phyloP scores from a whole-genome alignment of 2,113 vertebrate species.

The Xiphophorus maculatus region DNA sequence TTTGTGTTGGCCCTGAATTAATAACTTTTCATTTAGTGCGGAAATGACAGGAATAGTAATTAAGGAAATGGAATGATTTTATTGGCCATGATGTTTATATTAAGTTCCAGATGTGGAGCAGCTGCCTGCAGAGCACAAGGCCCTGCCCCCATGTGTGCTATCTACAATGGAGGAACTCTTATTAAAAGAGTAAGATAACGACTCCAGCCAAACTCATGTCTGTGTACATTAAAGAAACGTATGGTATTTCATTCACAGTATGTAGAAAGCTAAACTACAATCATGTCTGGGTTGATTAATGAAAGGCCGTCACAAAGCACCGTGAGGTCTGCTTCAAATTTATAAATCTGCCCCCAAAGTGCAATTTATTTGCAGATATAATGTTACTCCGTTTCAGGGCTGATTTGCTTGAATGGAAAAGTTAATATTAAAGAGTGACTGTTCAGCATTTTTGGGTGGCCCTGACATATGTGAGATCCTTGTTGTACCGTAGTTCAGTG shows the following conservation, averaged over 20 bases:
- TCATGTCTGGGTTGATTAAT: constrained; percentile 55
- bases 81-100: constrained; percentile 85
- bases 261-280: constrained; percentile 35
- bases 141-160: constrained; percentile 58
- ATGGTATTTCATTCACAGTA: constrained; percentile 41
- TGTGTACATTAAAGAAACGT: constrained; percentile 31
- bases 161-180: constrained; percentile 50
- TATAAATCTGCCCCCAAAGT: constrained; percentile 63
- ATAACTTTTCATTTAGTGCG: constrained; percentile 82
- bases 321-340: constrained; percentile 49
- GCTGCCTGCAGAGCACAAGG: constrained; percentile 78
- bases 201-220: constrained; percentile 40
- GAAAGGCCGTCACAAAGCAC: constrained; percentile 25
- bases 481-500: constrained; percentile 29
- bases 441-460: constrained; percentile 76
- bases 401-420: constrained; percentile 76
- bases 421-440: constrained; percentile 71
- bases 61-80: constrained; percentile 87
- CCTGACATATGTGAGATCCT: constrained; percentile 55
- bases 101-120: constrained; percentile 88
- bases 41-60: constrained; percentile 89
- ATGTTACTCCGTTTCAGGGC: constrained; percentile 66
- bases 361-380: constrained; percentile 76
- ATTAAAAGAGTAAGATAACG: constrained; percentile 64
- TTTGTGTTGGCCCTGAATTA: constrained; percentile 80